Conservation (phyloP, 2,888 invertebrate genomes). For the Meteorus cinctellus region DNA sequence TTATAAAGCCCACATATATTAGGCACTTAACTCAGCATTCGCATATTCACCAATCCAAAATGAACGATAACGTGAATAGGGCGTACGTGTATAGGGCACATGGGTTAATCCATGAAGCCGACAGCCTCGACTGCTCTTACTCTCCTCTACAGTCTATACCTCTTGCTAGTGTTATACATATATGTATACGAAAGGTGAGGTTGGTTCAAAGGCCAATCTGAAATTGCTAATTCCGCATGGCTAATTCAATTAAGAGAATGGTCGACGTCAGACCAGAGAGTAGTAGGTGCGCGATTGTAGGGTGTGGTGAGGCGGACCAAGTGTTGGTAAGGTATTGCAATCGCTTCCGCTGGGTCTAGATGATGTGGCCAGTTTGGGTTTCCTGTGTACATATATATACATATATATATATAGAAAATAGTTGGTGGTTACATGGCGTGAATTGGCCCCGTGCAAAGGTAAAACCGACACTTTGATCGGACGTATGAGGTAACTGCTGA, state of each 20-base stretch:
- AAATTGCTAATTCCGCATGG: slow-evolving; percentile 70
- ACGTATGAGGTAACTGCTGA: slow-evolving; percentile 63
- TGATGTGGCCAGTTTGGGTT: slow-evolving; percentile 53
- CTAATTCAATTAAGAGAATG: slow-evolving; percentile 71
- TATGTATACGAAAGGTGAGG: slow-evolving; percentile 18
- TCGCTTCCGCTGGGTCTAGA: slow-evolving; percentile 46
- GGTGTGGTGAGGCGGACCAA: slow-evolving; percentile 43
- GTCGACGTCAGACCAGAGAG: slow-evolving; percentile 49
- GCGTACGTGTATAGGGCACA: slow-evolving; percentile 15
- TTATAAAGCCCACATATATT: slow-evolving; percentile 16
- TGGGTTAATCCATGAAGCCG: slow-evolving; percentile 29
- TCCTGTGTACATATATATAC: not conserved
- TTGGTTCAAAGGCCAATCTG: slow-evolving; percentile 60
- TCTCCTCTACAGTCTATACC: not conserved
- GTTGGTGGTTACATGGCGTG: slow-evolving; percentile 8
- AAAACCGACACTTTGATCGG: slow-evolving; percentile 60
- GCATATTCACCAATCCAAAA: slow-evolving; percentile 31
- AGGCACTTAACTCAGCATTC: slow-evolving; percentile 7
- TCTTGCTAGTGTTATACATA: not conserved
- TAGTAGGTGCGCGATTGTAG: slow-evolving; percentile 42
- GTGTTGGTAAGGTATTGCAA: slow-evolving; percentile 51
- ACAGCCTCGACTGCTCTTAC: slow-evolving; percentile 21
- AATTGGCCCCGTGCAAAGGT: slow-evolving; percentile 46
- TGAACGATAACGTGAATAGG: slow-evolving; percentile 23
- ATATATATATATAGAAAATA: not conserved